Conservation (phyloP, 2,797 vertebrate species). For the Toxotes lorentzi region DNA sequence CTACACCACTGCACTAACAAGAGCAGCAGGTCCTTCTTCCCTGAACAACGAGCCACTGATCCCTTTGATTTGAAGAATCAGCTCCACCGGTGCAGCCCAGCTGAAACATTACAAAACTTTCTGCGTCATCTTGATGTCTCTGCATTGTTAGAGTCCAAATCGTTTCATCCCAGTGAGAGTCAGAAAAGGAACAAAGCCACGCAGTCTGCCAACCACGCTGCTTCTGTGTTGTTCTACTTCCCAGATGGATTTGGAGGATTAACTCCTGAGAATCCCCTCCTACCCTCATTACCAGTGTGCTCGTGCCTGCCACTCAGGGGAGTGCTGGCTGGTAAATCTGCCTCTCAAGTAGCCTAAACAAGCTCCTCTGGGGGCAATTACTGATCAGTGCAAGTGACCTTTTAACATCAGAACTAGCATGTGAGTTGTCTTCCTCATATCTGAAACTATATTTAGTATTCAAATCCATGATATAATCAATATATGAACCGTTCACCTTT, state of each 20-base stretch:
- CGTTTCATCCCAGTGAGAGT: conserved; percentile 33
- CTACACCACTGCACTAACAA: conserved; percentile 6
- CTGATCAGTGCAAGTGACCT: conserved; percentile 22
- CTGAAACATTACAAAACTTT: conserved; percentile 18
- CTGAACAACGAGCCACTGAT: conserved; percentile 6
- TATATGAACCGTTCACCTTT: neutral
- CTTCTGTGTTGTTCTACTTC: conserved; percentile 72
- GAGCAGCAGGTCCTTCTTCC: conserved; percentile 29
- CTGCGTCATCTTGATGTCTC: conserved; percentile 4
- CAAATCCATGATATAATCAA: neutral
- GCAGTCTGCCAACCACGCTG: conserved; percentile 51
- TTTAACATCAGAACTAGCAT: conserved; percentile 25
- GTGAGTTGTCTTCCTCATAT: neutral
- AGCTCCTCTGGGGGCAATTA: conserved; percentile 45
- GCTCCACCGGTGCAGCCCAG: neutral
- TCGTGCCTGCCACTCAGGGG: conserved; percentile 45
- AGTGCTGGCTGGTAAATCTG: conserved; percentile 23
- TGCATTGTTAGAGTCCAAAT: conserved; percentile 15
- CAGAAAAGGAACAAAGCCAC: conserved; percentile 60
- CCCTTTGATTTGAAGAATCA: neutral
- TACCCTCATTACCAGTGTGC: conserved; percentile 73
- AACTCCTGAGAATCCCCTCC: conserved; percentile 81
- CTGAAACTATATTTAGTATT: neutral
- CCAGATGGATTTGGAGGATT: conserved; percentile 83
- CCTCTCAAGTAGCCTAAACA: conserved; percentile 47